phyloP scores from a whole-genome alignment of 2,113 vertebrate genomes.

The Synchiropus splendidus region DNA sequence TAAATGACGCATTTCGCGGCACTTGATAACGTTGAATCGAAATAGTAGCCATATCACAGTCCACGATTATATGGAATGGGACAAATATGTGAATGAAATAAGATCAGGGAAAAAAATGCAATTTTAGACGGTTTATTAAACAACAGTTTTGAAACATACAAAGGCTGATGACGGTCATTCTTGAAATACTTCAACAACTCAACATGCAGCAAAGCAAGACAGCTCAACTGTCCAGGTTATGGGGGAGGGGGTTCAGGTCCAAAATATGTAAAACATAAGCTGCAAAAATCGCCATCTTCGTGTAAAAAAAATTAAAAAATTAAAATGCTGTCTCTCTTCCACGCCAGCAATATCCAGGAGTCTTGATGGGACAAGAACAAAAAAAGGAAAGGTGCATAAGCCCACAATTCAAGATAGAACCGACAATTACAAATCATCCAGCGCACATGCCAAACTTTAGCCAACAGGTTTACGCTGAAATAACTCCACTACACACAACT shows the following conservation, averaged over 20 bases:
- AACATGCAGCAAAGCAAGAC: constrained; percentile 15
- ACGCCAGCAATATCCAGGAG: constrained; percentile 79
- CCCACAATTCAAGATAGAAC: constrained; percentile 56
- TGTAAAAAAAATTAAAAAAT: constrained; percentile 43
- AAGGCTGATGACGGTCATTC: constrained; percentile 19
- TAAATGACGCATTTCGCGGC: too few species aligned
- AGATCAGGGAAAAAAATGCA: constrained; percentile 40
- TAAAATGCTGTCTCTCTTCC: constrained; percentile 72
- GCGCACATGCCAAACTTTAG: too few species aligned
- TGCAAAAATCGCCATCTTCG: constrained; percentile 11
- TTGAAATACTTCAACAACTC: constrained; percentile 22
- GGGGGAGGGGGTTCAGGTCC: constrained; percentile 7
- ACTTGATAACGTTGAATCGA: too few species aligned
- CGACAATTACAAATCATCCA: constrained; percentile 21
- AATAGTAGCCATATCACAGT: too few species aligned
- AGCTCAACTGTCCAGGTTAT: constrained; percentile 35
- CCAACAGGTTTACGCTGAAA: too few species aligned
- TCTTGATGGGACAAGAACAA: constrained; percentile 96
- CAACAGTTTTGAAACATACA: constrained; percentile 56
- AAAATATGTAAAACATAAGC: constrained; percentile 36
- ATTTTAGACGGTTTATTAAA: constrained; percentile 58
- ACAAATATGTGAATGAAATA: constrained; percentile 37
- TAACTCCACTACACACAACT: too few species aligned
- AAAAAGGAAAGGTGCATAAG: constrained; percentile 85
- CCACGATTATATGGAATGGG: constrained; percentile 3